phyloP scores from a whole-genome alignment of 2,113 vertebrate species.

The Suricata suricatta region DNA sequence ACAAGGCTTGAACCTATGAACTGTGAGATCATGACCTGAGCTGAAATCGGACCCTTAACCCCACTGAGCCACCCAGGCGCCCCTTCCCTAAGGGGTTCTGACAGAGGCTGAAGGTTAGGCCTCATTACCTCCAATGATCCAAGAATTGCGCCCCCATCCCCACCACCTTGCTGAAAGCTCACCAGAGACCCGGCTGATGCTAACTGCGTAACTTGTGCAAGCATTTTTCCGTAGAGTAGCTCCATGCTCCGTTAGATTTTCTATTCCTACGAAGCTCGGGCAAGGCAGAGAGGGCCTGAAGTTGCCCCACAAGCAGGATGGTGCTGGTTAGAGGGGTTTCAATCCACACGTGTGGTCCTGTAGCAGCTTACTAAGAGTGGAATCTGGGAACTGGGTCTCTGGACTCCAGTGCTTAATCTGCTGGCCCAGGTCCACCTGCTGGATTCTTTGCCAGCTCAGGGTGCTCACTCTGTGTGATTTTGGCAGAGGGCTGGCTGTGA shows the following conservation, averaged over 20 bases:
- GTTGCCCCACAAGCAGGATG: neutral
- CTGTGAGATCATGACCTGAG: no score
- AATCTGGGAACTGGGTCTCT: neutral
- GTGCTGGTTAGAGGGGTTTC: neutral
- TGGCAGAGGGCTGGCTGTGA: neutral
- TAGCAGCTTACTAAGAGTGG: neutral
- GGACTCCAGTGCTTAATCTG: neutral
- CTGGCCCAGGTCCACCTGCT: neutral
- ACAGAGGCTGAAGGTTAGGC: neutral
- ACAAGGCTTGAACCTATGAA: no score
- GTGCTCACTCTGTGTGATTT: neutral
- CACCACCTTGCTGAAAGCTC: neutral
- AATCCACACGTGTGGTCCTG: neutral
- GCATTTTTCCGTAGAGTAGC: neutral
- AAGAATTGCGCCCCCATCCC: neutral
- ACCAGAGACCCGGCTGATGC: neutral
- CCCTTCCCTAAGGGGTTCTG: neutral
- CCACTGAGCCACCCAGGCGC: neutral
- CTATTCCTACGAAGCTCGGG: neutral
- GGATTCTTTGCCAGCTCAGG: neutral
- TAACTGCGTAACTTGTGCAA: neutral
- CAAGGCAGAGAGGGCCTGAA: neutral
- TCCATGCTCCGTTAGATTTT: neutral
- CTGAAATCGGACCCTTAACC: no score
- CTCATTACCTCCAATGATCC: conserved; percentile 9